Base-by-base conservation (phyloP, 1,140 invertebrate species). In the Bradynema listronoti region DNA sequence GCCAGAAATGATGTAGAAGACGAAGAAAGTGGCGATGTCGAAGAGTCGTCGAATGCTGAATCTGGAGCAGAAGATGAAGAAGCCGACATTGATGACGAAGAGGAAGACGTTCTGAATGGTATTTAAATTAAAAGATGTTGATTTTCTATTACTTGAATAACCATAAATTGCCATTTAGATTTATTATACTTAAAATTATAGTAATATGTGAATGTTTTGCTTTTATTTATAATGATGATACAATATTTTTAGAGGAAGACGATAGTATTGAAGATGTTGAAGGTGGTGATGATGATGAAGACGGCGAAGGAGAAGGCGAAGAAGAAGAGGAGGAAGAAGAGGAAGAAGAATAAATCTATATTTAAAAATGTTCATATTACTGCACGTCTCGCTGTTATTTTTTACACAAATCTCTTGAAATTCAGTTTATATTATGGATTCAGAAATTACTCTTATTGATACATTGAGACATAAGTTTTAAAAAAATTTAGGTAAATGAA, bases 61-160 rank as follows among this genome's bases (percentile, higher is more conserved):
- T 55, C 52, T 22, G 52, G 52, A 11, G 52, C 52, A 1, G 52
- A 55, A 22, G 52, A 55, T 5, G 52, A 55, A 22, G 52, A 55
- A 43, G 39, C 25, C 27, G 52, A 55, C 33, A 41, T 55, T 1
- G 52, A 55, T 22, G 52, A 55, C 5, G 52, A 55, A 41, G 52
- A 55, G 11, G 52, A 55, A 29, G 52, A 43, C 22, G 52, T 24
- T 43, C 32, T 55, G 24, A 41, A 24, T 16, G 52, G 52, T 43
- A 39, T 11, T 11, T 39, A 39, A 11, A 39, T 11, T 39, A 11
- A 39, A 19, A 11, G 11, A 39, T 11, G 11, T 39, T 39, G 36
- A 39, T 11, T 11, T 39, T 19, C 11, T 19, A 11, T 39, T 39
- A 39, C 11, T 19, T 19, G 19, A 39, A 39, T 39, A 39, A 39